A percentile compares a stretch with the other conserved stretches of the same genome.
Evolutionary conservation across 2,888 invertebrate species (phyloP).

Genomic region (Odontocerum albicorne): DNA sequence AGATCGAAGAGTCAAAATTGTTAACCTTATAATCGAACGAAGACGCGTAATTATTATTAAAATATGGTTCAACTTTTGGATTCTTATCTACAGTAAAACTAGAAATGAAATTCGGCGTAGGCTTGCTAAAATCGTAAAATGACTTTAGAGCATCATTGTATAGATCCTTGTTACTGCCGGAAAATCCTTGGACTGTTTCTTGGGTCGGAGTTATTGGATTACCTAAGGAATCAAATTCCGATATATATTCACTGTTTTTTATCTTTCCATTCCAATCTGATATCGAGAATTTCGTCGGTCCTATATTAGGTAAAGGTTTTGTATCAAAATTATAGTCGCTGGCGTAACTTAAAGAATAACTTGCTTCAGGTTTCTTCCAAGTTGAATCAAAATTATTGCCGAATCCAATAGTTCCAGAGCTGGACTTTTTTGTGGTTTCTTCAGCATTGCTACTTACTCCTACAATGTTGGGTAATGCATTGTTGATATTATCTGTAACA

Average conservation of each 20-base stretch:
- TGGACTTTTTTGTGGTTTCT: no score
- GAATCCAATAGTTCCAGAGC: background rate
- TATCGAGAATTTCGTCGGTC: slow-evolving; percentile 19
- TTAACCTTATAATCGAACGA: no score
- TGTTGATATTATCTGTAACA: background rate
- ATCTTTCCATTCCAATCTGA: background rate
- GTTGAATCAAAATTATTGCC: no score
- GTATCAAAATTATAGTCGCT: slow-evolving; percentile 21
- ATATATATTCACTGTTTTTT: slow-evolving; percentile 17
- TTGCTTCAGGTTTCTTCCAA: background rate
- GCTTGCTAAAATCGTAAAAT: slow-evolving; percentile 22
- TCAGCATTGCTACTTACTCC: no score
- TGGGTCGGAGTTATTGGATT: slow-evolving; percentile 9
- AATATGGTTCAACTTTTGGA: no score
- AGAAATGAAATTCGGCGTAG: background rate
- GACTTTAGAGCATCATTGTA: slow-evolving; percentile 11
- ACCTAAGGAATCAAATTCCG: slow-evolving; percentile 25
- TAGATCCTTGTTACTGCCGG: slow-evolving; percentile 7
- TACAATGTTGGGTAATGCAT: background rate
- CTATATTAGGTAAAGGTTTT: slow-evolving; percentile 11
- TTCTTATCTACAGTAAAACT: no score
- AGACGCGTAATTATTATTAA: no score
- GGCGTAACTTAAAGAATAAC: slow-evolving; percentile 8
- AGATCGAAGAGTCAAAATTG: no score
- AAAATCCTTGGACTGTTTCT: background rate